Evolutionary conservation across 2,113 vertebrate genomes (phyloP).

Genomic region (Bos taurus): DNA sequence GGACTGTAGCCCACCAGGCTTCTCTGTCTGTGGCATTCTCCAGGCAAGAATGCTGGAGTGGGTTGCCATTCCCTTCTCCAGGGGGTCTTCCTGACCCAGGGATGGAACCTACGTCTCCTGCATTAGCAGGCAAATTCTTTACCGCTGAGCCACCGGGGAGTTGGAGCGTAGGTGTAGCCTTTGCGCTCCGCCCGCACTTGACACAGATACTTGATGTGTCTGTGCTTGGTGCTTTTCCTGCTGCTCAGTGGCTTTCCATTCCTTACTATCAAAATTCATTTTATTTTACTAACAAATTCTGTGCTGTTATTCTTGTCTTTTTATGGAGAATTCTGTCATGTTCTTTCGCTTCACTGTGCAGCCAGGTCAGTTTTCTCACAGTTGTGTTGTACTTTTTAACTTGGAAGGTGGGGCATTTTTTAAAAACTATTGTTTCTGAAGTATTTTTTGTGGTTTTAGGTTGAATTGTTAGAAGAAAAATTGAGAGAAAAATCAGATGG

Average conservation of each 20-base stretch:
- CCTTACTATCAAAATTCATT: not conserved
- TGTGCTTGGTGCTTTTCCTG: not conserved
- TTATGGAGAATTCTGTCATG: not conserved
- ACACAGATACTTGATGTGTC: not conserved
- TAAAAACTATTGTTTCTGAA: not conserved
- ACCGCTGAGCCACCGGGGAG: not conserved
- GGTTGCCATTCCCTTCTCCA: not conserved
- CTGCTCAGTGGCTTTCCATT: not conserved
- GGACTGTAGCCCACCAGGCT: not conserved
- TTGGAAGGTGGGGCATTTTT: not conserved
- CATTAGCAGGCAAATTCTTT: not conserved
- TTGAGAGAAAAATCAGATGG: slow-evolving; percentile 89
- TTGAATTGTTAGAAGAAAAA: slow-evolving; percentile 89
- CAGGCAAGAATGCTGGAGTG: not conserved
- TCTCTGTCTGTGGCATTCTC: not conserved
- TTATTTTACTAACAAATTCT: not conserved
- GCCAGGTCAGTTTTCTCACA: not conserved
- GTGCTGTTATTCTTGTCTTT: not conserved
- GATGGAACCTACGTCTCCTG: not conserved
- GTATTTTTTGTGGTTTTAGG: slow-evolving; percentile 77
- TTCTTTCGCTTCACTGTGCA: not conserved
- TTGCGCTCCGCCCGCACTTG: not conserved
- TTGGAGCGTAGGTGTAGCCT: not conserved
- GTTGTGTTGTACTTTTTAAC: not conserved
- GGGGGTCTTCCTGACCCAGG: not conserved